These are phyloP conservation scores for Hyles lineata DNA, from an alignment of 2,888 invertebrate species.

Conservation along the genomic window DNA sequence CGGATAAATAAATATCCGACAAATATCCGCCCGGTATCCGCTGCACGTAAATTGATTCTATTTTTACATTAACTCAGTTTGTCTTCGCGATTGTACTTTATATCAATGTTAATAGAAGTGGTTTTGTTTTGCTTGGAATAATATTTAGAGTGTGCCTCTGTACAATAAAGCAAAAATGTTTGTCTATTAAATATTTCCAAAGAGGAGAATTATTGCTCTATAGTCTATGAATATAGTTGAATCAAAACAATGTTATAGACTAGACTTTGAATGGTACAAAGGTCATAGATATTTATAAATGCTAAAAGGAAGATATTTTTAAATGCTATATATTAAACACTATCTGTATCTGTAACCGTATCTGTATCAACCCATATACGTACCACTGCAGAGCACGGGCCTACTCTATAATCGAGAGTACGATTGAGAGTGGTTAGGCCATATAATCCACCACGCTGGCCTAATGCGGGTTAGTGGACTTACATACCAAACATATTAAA, in stretches of 20 bases:
- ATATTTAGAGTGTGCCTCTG: not conserved
- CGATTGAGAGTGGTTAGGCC: too few relatives aligned
- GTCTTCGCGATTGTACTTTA: constrained; percentile 20
- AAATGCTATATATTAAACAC: too few relatives aligned
- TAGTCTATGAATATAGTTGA: not conserved
- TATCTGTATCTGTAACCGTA: too few relatives aligned
- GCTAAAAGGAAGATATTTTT: too few relatives aligned
- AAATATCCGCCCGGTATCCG: constrained; percentile 44
- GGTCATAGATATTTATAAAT: not conserved
- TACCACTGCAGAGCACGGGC: too few relatives aligned
- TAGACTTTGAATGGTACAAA: not conserved
- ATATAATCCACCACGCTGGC: too few relatives aligned
- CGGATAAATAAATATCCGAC: constrained; percentile 54
- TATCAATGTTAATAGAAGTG: constrained; percentile 25
- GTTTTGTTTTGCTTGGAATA: constrained; percentile 9
- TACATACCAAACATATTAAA: too few relatives aligned
- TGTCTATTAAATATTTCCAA: not conserved
- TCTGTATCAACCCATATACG: too few relatives aligned
- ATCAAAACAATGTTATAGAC: not conserved
- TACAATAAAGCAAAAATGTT: constrained; percentile 2
- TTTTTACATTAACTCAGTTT: constrained; percentile 29
- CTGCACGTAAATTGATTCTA: constrained; percentile 29
- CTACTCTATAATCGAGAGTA: too few relatives aligned
- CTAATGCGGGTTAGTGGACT: too few relatives aligned
- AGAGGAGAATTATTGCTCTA: not conserved